These are phyloP conservation scores for Blastobasis lacticolella DNA, from an alignment of 2,888 invertebrate genomes.

Conservation along the genomic window DNA sequence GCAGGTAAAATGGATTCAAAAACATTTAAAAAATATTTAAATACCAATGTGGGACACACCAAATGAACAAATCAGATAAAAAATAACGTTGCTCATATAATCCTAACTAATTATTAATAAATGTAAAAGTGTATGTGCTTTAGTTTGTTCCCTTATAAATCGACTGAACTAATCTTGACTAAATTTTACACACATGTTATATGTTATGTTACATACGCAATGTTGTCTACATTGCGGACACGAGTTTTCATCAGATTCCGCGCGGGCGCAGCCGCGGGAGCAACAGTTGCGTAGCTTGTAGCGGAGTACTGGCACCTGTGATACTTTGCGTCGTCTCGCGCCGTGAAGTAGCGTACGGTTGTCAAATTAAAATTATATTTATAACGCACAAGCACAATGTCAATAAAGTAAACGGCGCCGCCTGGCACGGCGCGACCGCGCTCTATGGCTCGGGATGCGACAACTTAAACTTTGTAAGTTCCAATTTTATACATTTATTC, in stretches of 20 bases:
- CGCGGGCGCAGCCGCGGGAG: no score
- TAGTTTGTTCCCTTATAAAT: no score
- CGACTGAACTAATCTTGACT: no score
- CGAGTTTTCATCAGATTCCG: no score
- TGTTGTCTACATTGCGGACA: no score
- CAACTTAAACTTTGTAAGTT: slow-evolving; percentile 35
- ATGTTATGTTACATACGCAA: no score
- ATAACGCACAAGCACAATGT: not conserved
- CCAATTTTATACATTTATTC: slow-evolving; percentile 30
- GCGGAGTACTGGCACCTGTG: slow-evolving; percentile 1
- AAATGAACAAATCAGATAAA: slow-evolving; percentile 46
- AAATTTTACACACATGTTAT: no score
- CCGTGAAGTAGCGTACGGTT: not conserved
- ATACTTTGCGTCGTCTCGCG: not conserved
- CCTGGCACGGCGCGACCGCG: no score
- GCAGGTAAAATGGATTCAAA: slow-evolving; percentile 68
- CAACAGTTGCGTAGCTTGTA: no score
- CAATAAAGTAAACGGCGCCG: not conserved
- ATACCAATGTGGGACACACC: slow-evolving; percentile 41
- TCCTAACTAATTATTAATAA: slow-evolving; percentile 7
- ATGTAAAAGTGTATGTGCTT: no score
- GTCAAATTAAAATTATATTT: slow-evolving; percentile 1
- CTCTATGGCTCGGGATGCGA: slow-evolving; percentile 7
- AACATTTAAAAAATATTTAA: slow-evolving; percentile 53
- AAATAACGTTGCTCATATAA: slow-evolving; percentile 26